These are phyloP conservation scores for Drosophila erecta DNA, from an alignment of 1,140 invertebrate species.

Conservation along the genomic window DNA sequence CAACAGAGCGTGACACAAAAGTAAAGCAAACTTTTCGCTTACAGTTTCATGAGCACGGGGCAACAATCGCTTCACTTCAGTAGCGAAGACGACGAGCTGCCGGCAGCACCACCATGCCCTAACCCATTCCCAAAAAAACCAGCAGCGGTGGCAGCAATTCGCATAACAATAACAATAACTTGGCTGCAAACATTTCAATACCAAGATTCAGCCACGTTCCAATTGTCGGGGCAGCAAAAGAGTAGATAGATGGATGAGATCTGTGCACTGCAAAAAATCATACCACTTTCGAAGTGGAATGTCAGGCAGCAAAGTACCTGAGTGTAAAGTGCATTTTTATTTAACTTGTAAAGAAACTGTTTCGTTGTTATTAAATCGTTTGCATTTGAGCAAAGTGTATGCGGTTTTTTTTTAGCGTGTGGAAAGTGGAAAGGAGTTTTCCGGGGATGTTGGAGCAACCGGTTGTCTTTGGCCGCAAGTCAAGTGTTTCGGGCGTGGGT, in stretches of 20 bases:
- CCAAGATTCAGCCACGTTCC: conserved; percentile 72
- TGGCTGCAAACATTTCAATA: conserved; percentile 80
- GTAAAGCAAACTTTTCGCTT: conserved; percentile 81
- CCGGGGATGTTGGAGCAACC: conserved; percentile 45
- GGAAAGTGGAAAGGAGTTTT: not conserved
- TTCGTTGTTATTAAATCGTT: not conserved
- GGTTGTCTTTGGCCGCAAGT: conserved; percentile 64
- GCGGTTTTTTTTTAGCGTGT: not conserved
- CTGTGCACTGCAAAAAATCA: not conserved
- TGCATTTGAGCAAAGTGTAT: no score
- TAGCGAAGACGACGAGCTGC: conserved; percentile 71
- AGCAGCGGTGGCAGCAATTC: conserved; percentile 42
- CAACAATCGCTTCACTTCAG: conserved; percentile 50
- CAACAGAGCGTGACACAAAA: conserved; percentile 80
- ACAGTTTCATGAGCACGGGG: conserved; percentile 73
- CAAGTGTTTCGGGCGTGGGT: conserved; percentile 54
- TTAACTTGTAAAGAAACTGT: no score
- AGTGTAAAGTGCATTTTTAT: no score
- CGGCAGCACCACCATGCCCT: conserved; percentile 31
- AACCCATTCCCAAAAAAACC: conserved; percentile 10
- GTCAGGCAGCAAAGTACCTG: no score
- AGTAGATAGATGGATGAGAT: conserved; percentile 55
- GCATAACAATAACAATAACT: conserved; percentile 83
- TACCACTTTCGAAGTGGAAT: no score
- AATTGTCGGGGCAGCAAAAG: conserved; percentile 56